Evolutionary conservation across 1,140 invertebrate species (phyloP).

Genomic region (Drosophila lowei): DNA sequence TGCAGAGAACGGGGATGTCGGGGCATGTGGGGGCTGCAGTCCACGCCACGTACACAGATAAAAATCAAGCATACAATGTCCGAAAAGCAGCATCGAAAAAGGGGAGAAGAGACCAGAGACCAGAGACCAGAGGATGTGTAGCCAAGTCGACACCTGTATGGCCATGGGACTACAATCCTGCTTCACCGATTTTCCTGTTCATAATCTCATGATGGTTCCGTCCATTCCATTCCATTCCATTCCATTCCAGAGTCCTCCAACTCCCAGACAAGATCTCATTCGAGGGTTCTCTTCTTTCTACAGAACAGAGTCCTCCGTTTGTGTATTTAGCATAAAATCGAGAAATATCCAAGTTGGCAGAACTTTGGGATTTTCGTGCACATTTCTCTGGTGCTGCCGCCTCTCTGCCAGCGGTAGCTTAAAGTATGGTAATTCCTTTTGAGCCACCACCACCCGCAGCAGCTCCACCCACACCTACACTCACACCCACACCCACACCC

Average conservation of each 20-base stretch:
- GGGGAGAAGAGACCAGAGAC: background rate
- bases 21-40: conserved; percentile 4
- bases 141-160: conserved; percentile 38
- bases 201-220: no score
- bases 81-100: conserved; percentile 42
- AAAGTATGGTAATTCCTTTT: conserved; percentile 75
- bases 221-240: no score
- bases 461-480: background rate
- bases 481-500: conserved; percentile 4
- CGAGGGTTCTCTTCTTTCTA: no score
- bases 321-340: conserved; percentile 45
- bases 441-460: conserved; percentile 6
- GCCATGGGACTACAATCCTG: background rate
- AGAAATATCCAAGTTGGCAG: conserved; percentile 39
- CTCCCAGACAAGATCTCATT: no score
- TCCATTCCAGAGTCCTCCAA: background rate
- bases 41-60: conserved; percentile 70
- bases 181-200: background rate
- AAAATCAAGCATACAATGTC: conserved; percentile 69
- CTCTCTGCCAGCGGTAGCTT: conserved; percentile 65
- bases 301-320: background rate
- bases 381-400: conserved; percentile 14
- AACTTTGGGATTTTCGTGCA: conserved; percentile 28
- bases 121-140: conserved; percentile 1
- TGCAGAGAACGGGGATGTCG: background rate